Percentiles rank a stretch among this genome's conserved stretches.
phyloP scores from a whole-genome alignment of 2,888 invertebrate genomes.

The Catocala nupta region DNA sequence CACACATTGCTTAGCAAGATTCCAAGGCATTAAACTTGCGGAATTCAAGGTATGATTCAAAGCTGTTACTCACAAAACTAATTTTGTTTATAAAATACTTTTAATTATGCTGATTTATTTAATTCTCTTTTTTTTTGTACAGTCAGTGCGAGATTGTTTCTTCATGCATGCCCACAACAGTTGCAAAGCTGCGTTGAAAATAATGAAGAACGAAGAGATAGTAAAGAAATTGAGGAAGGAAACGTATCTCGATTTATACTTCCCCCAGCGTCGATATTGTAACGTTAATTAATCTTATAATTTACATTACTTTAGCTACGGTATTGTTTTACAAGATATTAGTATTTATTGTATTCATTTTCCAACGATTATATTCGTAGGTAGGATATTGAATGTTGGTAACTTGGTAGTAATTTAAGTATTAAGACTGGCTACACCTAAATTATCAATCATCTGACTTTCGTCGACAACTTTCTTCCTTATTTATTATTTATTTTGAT shows the following conservation, averaged over 20 bases:
- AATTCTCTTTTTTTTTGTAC: conserved; percentile 21
- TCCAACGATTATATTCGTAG: conserved; percentile 12
- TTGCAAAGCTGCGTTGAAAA: conserved; percentile 83
- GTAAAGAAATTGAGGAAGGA: conserved; percentile 81
- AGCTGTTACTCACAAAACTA: too few relatives aligned
- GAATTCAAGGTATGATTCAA: conserved; percentile 77
- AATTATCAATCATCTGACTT: conserved; percentile 79
- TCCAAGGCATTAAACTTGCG: conserved; percentile 75
- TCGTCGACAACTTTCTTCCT: conserved; percentile 48
- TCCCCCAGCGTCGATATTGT: conserved; percentile 78
- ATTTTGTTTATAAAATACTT: too few relatives aligned
- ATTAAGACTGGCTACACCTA: conserved; percentile 58
- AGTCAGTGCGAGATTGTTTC: conserved; percentile 85
- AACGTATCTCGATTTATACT: conserved; percentile 81
- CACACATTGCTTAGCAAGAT: conserved; percentile 76
- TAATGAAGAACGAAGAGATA: conserved; percentile 82
- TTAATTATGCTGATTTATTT: not conserved
- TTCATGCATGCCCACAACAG: conserved; percentile 84
- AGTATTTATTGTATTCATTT: conserved; percentile 6
- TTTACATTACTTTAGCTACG: conserved; percentile 10
- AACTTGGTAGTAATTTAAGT: conserved; percentile 21
- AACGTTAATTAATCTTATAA: conserved; percentile 45
- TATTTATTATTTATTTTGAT: conserved; percentile 78
- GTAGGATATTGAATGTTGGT: not conserved
- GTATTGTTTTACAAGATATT: not conserved